A percentile compares a stretch with the other conserved stretches of the same genome.
These are phyloP conservation scores for Chelmon rostratus DNA, from an alignment of 2,797 vertebrate species.

Conservation along the genomic window DNA sequence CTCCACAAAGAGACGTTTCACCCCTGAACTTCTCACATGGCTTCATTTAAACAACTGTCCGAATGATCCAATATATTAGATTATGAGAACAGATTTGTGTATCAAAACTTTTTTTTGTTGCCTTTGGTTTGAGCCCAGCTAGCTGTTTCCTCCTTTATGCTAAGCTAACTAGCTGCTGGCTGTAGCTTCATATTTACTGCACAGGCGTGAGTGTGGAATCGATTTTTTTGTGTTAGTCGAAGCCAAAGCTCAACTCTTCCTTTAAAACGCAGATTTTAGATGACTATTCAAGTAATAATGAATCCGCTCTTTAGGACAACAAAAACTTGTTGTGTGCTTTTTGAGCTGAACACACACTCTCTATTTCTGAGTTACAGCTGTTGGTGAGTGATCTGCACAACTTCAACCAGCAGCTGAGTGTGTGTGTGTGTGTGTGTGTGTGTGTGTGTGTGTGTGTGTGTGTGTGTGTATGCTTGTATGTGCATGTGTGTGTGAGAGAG, in stretches of 20 bases:
- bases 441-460: slow-evolving; percentile 21
- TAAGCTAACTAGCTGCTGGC: neutral
- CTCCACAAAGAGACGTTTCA: too few relatives aligned
- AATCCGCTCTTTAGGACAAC: neutral
- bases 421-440: slow-evolving; percentile 16
- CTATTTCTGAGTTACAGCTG: slow-evolving; percentile 6
- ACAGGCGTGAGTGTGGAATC: too few relatives aligned
- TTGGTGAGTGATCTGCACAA: slow-evolving; percentile 28
- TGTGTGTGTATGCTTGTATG: slow-evolving; percentile 10
- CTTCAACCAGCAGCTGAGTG: slow-evolving; percentile 43
- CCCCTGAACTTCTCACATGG: too few relatives aligned
- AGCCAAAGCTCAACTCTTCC: neutral
- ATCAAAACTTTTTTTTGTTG: neutral
- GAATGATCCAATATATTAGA: too few relatives aligned
- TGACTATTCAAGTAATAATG: neutral
- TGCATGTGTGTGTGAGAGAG: slow-evolving; percentile 8
- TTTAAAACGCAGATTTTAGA: neutral
- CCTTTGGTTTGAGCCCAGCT: too few relatives aligned
- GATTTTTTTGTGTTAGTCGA: neutral
- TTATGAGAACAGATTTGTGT: neutral
- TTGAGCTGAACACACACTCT: neutral
- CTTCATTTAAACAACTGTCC: too few relatives aligned
- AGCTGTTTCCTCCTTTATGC: too few relatives aligned
- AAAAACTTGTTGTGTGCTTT: neutral
- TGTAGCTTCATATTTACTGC: neutral